Evolutionary conservation across 2,888 invertebrate genomes (phyloP).

Genomic region (Coleophora deauratella): DNA sequence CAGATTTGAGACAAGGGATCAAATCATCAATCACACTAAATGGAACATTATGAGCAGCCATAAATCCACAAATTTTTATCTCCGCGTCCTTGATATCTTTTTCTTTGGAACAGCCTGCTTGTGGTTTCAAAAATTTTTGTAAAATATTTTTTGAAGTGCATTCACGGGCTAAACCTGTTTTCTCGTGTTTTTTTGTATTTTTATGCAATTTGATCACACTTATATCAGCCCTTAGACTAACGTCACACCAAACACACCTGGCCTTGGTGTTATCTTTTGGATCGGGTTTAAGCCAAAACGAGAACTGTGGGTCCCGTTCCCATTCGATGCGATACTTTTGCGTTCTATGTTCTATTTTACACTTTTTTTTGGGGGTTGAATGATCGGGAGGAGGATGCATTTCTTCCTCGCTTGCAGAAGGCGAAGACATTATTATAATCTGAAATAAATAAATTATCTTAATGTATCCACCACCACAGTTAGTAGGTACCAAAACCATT

Average conservation of each 20-base stretch:
- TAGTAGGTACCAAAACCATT: not conserved
- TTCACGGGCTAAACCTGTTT: not conserved
- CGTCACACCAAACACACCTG: not conserved
- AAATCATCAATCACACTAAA: slow-evolving; percentile 1
- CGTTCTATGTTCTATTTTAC: not conserved
- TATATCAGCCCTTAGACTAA: not conserved
- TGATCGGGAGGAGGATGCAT: not conserved
- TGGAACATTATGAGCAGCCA: slow-evolving; percentile 5
- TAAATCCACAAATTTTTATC: slow-evolving; percentile 3
- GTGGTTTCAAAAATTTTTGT: not conserved
- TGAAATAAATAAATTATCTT: not conserved
- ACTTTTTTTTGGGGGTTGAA: not conserved
- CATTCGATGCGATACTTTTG: not conserved
- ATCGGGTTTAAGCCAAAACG: not conserved
- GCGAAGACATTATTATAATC: not conserved
- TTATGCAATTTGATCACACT: not conserved
- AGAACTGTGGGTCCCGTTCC: not conserved
- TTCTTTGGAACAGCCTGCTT: not conserved
- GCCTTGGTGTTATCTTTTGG: not conserved
- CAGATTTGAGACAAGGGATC: slow-evolving; percentile 2
- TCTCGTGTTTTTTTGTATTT: not conserved
- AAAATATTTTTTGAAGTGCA: not conserved
- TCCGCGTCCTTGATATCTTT: not conserved
- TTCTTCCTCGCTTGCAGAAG: not conserved
- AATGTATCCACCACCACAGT: not conserved